Evolutionary conservation across 2,113 vertebrate genomes (phyloP).

Genomic region (Notothenia rossii): DNA sequence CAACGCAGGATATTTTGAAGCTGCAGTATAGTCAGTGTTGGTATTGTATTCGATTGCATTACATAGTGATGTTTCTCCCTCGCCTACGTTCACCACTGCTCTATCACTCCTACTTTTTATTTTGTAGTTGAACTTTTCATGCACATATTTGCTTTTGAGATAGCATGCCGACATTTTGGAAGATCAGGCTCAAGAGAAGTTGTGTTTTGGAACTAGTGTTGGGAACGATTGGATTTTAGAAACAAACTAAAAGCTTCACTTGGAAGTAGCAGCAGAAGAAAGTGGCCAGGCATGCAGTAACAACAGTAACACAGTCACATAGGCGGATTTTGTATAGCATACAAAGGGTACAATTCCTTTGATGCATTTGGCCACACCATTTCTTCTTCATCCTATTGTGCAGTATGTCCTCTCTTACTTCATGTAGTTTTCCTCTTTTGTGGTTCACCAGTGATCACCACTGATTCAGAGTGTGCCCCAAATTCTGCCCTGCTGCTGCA

Average conservation of each 20-base stretch:
- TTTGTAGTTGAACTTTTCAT: conserved; percentile 18
- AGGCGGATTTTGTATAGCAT: neutral
- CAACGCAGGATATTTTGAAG: conserved; percentile 12
- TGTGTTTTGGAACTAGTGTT: conserved; percentile 9
- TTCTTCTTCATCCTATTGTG: conserved; percentile 2
- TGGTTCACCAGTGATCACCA: conserved; percentile 11
- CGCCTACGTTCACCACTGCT: conserved; percentile 35
- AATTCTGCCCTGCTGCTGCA: conserved; percentile 18
- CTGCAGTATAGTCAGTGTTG: conserved; percentile 7
- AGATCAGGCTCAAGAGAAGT: conserved; percentile 17
- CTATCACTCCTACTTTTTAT: conserved; percentile 11
- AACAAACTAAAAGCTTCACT: conserved; percentile 14
- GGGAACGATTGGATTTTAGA: neutral
- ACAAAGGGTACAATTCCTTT: neutral
- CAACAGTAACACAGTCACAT: neutral
- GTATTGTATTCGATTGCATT: conserved; percentile 32
- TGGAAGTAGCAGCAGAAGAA: neutral
- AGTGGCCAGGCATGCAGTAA: neutral
- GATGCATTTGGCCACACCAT: neutral
- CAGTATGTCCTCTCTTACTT: neutral
- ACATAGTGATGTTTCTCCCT: conserved; percentile 28
- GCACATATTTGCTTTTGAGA: conserved; percentile 26
- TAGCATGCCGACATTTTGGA: neutral
- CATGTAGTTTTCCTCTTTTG: neutral
- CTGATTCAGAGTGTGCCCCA: conserved; percentile 6